phyloP scores from a whole-genome alignment of 2,797 vertebrate genomes.

The Pantherophis vulpinus region DNA sequence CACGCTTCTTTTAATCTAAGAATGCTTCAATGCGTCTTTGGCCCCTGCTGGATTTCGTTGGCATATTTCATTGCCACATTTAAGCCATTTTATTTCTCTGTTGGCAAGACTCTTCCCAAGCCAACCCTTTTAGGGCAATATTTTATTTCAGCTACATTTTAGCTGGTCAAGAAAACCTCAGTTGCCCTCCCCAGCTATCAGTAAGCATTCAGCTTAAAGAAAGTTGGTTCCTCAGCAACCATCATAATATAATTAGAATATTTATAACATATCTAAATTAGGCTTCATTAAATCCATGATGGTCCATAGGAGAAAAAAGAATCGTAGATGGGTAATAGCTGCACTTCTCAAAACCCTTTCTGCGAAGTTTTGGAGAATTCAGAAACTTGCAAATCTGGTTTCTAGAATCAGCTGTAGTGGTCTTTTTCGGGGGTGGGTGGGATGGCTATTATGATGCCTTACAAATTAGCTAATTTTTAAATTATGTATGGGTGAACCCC shows the following conservation, averaged over 20 bases:
- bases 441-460: not conserved
- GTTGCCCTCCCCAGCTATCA: not conserved
- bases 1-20: not conserved
- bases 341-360: not conserved
- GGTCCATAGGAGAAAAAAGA: not conserved
- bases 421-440: not conserved
- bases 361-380: not conserved
- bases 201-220: not conserved
- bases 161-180: not conserved
- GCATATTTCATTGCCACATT: not conserved
- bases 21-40: not conserved
- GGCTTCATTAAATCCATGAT: not conserved
- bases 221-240: not conserved
- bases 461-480: not conserved
- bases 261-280: not conserved
- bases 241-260: not conserved
- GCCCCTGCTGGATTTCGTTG: not conserved
- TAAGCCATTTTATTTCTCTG: not conserved
- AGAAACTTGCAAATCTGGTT: not conserved
- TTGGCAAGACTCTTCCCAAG: not conserved
- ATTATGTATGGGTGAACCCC: not conserved
- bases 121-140: not conserved
- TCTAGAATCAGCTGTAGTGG: not conserved
- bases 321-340: not conserved
- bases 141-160: not conserved